Conservation (phyloP, 2,888 invertebrate genomes). For the Nephrotoma flavescens region DNA sequence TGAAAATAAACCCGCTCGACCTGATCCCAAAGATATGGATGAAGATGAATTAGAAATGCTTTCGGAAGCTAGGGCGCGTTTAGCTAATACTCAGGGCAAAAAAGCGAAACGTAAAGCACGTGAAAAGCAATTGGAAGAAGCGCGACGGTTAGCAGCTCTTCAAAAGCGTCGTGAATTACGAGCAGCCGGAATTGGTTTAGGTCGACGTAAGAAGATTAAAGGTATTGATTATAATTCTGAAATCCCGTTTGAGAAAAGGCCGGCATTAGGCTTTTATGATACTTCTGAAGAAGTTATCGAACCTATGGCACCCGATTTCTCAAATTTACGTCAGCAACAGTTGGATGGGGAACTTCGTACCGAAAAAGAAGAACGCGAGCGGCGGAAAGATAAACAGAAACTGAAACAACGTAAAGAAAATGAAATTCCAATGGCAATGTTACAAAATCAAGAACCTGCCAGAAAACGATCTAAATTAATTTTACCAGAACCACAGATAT, state of each 20-base stretch:
- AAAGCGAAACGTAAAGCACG: conserved; percentile 88
- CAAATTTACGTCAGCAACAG: conserved; percentile 78
- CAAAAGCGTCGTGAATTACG: conserved; percentile 96
- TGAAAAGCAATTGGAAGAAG: conserved; percentile 97
- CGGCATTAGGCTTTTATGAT: conserved; percentile 88
- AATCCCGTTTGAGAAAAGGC: conserved; percentile 93
- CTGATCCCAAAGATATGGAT: conserved; percentile 99
- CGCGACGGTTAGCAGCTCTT: conserved; percentile 84
- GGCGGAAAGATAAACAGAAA: conserved; percentile 90
- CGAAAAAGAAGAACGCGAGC: conserved; percentile 84
- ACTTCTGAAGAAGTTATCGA: conserved; percentile 80
- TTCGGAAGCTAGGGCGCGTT: conserved; percentile 92
- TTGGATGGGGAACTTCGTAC: conserved; percentile 81
- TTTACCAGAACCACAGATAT: conserved; percentile 90
- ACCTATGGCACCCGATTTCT: conserved; percentile 80
- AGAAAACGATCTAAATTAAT: conserved; percentile 91
- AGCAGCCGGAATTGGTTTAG: conserved; percentile 78
- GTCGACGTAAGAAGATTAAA: conserved; percentile 41
- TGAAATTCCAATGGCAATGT: conserved; percentile 81
- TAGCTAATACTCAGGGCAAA: conserved; percentile 97
- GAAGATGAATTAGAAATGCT: conserved; percentile 99
- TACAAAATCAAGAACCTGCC: conserved; percentile 76
- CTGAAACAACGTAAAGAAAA: conserved; percentile 92
- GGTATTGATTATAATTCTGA: conserved; percentile 96
- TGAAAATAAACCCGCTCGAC: conserved; percentile 97